Evolutionary conservation across 2,888 invertebrate species (phyloP), one percentile per base, ranked within the genome.

Genomic region (Teleogryllus oceanicus): DNA sequence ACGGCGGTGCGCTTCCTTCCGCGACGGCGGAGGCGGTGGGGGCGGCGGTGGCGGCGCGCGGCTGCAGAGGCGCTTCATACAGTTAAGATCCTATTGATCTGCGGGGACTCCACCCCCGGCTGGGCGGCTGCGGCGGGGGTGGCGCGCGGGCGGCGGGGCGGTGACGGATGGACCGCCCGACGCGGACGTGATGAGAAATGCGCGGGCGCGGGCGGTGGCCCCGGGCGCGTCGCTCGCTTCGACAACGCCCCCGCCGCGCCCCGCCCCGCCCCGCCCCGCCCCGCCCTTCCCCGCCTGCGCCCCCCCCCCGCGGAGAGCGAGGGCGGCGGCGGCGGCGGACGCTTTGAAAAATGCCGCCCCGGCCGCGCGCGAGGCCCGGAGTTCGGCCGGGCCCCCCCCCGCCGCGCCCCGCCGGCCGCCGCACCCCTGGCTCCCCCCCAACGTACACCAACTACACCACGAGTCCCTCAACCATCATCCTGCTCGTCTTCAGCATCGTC

Each of bases 161-260:
- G 62, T 62, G 62, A 62, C 62, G 62, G 62, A 62, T 62, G 62
- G 62, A 62, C 1, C 62, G 62, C 62, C 62, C 62, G 62, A 62
- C 62, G 62, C 62, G 62, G 62, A 62, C 62, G 62, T 62, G 74
- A 78, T 74, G 21, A 78, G 21, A 74, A 21, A 78, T 74, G 74
- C 37, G n/a, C 16, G 13, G 21, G n/a, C 24, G 24, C 78, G 16
- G 78, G 74, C 37, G n/a, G 20, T 24, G 21, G n/a, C 24, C 74
- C 78, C 18, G n/a, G 78, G 74, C 74, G 74, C 74, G 78, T 78
- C 74, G 74, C 78, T 13, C 78, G 13, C 78, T 49, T 49, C 50
- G 11, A 20, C 77, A 18, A 21, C n/a, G 21, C 37, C 77, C 62
- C n/a, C 62, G 62, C n/a, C 18, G 8, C 78, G 49, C 5, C n/a